These are phyloP conservation scores for Trissolcus basalis DNA, from an alignment of 1,140 invertebrate species.

Conservation along the genomic window DNA sequence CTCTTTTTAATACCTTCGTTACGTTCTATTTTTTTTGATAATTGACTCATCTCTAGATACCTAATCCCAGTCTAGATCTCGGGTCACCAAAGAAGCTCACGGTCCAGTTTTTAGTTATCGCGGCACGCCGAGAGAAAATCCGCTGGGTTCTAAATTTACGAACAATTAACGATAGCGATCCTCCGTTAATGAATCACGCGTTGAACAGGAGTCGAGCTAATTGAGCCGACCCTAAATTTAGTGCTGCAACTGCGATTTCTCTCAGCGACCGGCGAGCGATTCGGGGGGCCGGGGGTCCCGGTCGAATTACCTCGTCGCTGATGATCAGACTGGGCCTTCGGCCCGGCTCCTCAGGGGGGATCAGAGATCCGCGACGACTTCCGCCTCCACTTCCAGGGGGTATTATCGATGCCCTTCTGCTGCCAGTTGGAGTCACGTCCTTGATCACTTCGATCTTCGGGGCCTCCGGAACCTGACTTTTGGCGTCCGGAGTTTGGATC, in stretches of 20 bases:
- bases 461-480: slow-evolving; percentile 57
- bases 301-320: slow-evolving; percentile 90
- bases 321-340: slow-evolving; percentile 91
- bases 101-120: slow-evolving; percentile 16
- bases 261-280: slow-evolving; percentile 13
- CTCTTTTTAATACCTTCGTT: too few species aligned
- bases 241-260: slow-evolving; percentile 33
- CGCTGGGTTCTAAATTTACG: slow-evolving; percentile 41
- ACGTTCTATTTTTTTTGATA: background rate
- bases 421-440: slow-evolving; percentile 83
- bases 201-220: slow-evolving; percentile 24
- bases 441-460: slow-evolving; percentile 91
- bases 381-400: slow-evolving; percentile 83
- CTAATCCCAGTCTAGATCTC: background rate
- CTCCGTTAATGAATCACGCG: slow-evolving; percentile 36
- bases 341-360: slow-evolving; percentile 89
- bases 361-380: slow-evolving; percentile 87
- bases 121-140: slow-evolving; percentile 26
- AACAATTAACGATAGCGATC: slow-evolving; percentile 42
- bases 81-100: slow-evolving; percentile 5
- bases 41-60: background rate
- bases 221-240: slow-evolving; percentile 49
- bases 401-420: slow-evolving; percentile 85
- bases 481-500: slow-evolving; percentile 83
- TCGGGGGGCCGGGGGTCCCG: background rate